phyloP scores from a whole-genome alignment of 2,888 invertebrate genomes.

The Escarpia spicata region DNA sequence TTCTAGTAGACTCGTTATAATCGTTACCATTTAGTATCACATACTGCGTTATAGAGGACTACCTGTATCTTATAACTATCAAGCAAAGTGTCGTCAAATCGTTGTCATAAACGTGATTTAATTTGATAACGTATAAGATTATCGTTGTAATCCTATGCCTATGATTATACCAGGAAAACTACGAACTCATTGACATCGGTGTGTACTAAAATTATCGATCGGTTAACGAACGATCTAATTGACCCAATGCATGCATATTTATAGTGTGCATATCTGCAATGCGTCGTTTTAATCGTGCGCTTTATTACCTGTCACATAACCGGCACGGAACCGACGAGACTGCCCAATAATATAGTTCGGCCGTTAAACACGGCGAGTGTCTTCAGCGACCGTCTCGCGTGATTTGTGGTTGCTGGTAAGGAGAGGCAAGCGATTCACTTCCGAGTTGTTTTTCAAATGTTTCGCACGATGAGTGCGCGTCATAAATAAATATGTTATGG shows the following conservation, averaged over 20 bases:
- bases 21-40: too few species aligned
- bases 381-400: background rate
- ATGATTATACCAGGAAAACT: background rate
- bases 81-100: too few species aligned
- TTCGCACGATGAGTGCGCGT: background rate
- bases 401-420: background rate
- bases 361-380: background rate
- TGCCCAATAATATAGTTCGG: background rate
- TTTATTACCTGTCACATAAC: background rate
- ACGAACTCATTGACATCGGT: background rate
- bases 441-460: constrained; percentile 12
- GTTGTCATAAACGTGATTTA: too few species aligned
- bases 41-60: too few species aligned
- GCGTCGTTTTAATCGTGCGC: background rate
- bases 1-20: too few species aligned
- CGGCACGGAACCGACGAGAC: background rate
- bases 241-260: background rate
- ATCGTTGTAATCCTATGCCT: background rate
- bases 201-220: background rate
- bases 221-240: background rate
- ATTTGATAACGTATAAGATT: too few species aligned
- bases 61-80: too few species aligned
- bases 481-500: constrained; percentile 11
- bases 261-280: background rate
- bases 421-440: background rate